phyloP scores from a whole-genome alignment of 1,140 invertebrate genomes.

The Eumeta japonica region DNA sequence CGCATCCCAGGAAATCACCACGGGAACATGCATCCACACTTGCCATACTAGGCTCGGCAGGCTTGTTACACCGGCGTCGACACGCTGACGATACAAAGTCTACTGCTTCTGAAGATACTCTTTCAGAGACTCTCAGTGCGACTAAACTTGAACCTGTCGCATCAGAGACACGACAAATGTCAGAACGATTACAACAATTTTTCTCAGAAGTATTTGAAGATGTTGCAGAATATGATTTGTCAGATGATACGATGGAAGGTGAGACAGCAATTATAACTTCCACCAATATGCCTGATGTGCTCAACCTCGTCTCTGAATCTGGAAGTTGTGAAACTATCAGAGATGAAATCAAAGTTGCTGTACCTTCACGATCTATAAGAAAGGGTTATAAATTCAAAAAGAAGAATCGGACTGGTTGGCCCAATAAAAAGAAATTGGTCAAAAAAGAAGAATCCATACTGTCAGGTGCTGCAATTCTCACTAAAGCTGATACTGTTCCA shows the following conservation, averaged over 20 bases:
- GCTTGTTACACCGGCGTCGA: constrained; percentile 60
- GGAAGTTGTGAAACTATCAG: constrained; percentile 43
- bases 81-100: constrained; percentile 48
- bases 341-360: constrained; percentile 32
- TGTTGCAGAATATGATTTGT: constrained; percentile 41
- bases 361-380: constrained; percentile 11
- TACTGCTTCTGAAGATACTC: constrained; percentile 45
- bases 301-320: constrained; percentile 41
- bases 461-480: constrained; percentile 26
- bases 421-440: constrained; percentile 38
- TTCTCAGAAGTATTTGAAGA: constrained; percentile 50
- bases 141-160: constrained; percentile 30
- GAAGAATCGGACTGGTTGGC: constrained; percentile 56
- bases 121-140: constrained; percentile 40
- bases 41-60: constrained; percentile 69
- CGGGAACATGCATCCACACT: constrained; percentile 81
- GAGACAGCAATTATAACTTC: constrained; percentile 26
- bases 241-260: constrained; percentile 34
- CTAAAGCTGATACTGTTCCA: constrained; percentile 26
- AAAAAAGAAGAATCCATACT: constrained; percentile 20
- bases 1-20: constrained; percentile 77
- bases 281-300: constrained; percentile 34
- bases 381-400: constrained; percentile 48
- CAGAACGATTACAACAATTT: constrained; percentile 44
- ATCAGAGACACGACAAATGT: constrained; percentile 36